Evolutionary conservation across 2,113 vertebrate species (phyloP).

Genomic region (Uria aalge): DNA sequence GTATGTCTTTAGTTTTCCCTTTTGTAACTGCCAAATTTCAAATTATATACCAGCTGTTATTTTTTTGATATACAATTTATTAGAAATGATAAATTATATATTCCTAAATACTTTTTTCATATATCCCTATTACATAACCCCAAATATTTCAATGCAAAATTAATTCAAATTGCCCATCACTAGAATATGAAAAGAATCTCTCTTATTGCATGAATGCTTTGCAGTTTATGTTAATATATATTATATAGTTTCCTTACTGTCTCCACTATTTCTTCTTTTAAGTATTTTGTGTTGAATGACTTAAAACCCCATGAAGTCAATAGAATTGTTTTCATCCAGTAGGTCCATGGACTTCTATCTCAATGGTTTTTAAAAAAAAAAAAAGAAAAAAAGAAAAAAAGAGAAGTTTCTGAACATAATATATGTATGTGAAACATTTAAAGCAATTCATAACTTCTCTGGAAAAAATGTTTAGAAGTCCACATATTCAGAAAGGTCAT

Average conservation of each 20-base stretch:
- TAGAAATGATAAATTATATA: not conserved
- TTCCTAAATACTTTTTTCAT: not conserved
- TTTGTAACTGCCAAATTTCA: not conserved
- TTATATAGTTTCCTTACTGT: not conserved
- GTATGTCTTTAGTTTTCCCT: not conserved
- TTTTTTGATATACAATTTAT: not conserved
- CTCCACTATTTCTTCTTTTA: not conserved
- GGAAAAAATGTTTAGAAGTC: not conserved
- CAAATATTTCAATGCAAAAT: not conserved
- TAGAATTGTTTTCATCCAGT: not conserved
- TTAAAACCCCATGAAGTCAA: not conserved
- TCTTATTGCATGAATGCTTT: not conserved
- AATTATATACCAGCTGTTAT: not conserved
- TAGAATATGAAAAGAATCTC: not conserved
- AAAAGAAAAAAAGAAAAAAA: not conserved
- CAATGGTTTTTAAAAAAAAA: not conserved
- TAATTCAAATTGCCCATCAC: not conserved
- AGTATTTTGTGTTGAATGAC: not conserved
- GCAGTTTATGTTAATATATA: not conserved
- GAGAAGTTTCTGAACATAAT: not conserved
- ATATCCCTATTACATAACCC: not conserved
- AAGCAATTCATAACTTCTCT: not conserved
- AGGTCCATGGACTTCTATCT: not conserved
- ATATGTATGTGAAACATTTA: not conserved
- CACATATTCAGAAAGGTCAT: not conserved